Evolutionary conservation across 2,797 vertebrate genomes (phyloP).

Genomic region (Chromobotia macracanthus): DNA sequence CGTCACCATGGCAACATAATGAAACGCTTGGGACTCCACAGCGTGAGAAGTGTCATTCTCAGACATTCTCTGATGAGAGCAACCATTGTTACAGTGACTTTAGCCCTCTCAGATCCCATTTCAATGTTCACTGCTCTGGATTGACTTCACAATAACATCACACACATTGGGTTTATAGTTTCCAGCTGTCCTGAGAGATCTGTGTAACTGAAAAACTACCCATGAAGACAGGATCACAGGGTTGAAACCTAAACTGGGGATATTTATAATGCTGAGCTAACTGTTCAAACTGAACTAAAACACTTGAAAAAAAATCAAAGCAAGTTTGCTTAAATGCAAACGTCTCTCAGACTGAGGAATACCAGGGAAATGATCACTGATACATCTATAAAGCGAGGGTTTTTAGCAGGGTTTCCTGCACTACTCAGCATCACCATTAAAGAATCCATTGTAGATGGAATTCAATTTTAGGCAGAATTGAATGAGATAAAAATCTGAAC

Average conservation of each 20-base stretch:
- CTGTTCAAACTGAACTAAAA: neutral
- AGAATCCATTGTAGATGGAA: too few species aligned
- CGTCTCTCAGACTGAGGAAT: neutral
- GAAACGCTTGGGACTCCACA: constrained; percentile 36
- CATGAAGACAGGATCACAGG: neutral
- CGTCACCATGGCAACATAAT: constrained; percentile 49
- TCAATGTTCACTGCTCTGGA: constrained; percentile 1
- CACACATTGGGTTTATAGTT: neutral
- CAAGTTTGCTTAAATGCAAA: neutral
- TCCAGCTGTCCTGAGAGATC: neutral
- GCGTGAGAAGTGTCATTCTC: constrained; percentile 44
- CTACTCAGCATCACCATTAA: too few species aligned
- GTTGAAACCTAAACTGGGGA: constrained; percentile 10
- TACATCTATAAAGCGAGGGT: neutral
- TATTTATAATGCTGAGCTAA: neutral
- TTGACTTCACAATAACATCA: constrained; percentile 23
- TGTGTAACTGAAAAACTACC: neutral
- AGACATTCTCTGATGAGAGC: constrained; percentile 28
- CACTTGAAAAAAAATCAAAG: neutral
- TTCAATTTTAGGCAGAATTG: too few species aligned
- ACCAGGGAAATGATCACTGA: neutral
- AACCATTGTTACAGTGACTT: constrained; percentile 43
- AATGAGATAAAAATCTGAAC: too few species aligned
- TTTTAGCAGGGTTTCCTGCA: too few species aligned
- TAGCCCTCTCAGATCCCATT: constrained; percentile 23